These are phyloP conservation scores for Baccha elongata DNA, from an alignment of 2,888 invertebrate genomes.

Conservation along the genomic window DNA sequence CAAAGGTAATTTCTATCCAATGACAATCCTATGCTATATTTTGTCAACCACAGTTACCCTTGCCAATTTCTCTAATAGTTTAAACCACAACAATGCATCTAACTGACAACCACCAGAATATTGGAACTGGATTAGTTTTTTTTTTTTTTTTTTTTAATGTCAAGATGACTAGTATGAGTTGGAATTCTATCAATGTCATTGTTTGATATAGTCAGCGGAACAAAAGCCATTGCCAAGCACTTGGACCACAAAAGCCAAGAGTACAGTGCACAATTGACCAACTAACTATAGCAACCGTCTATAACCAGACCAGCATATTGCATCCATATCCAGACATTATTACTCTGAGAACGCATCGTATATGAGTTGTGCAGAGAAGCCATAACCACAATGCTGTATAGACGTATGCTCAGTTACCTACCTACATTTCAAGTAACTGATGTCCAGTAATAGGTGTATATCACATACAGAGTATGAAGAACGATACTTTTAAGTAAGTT, in stretches of 20 bases:
- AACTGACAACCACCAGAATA: conserved; percentile 24
- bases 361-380: conserved; percentile 34
- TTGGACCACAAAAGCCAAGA: conserved; percentile 41
- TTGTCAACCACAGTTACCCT: conserved; percentile 21
- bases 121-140: not conserved
- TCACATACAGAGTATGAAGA: no score
- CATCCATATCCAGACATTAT: conserved; percentile 34
- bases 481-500: conserved; percentile 54
- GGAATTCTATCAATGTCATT: conserved; percentile 46
- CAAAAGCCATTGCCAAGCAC: conserved; percentile 40
- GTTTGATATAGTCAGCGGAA: conserved; percentile 19
- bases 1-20: conserved; percentile 33
- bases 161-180: conserved; percentile 25
- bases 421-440: no score
- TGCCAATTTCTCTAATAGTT: conserved; percentile 37
- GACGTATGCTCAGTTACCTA: conserved; percentile 43
- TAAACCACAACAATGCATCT: conserved; percentile 56
- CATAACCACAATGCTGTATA: conserved; percentile 44
- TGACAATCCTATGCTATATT: conserved; percentile 25
- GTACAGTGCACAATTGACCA: conserved; percentile 2
- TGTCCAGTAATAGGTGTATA: not conserved
- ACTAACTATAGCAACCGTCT: conserved; percentile 16
- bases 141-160: conserved; percentile 25
- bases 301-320: conserved; percentile 37
- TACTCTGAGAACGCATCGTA: conserved; percentile 46